These are phyloP conservation scores for Tenthredo scrophulariae DNA, from an alignment of 2,888 invertebrate species.

Conservation along the genomic window DNA sequence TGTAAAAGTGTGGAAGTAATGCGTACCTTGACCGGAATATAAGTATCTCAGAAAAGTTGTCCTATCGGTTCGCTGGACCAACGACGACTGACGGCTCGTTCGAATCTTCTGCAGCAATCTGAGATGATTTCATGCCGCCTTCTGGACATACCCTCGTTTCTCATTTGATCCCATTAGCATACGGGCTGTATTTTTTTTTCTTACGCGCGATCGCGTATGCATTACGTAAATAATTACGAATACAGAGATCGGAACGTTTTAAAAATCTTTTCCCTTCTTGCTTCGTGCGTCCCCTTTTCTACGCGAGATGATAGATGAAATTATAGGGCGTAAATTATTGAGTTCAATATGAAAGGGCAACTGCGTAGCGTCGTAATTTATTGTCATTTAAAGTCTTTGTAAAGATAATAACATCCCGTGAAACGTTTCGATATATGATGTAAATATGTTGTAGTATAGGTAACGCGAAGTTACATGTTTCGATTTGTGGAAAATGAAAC, in stretches of 20 bases:
- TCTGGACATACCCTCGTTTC: slow-evolving; percentile 39
- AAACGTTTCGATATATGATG: background rate
- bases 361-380: background rate
- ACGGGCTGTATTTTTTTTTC: background rate
- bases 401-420: background rate
- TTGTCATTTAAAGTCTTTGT: background rate
- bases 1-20: slow-evolving; percentile 11
- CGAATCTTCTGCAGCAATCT: slow-evolving; percentile 37
- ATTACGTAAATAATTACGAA: slow-evolving; percentile 29
- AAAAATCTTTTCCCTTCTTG: background rate
- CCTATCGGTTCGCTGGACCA: slow-evolving; percentile 49
- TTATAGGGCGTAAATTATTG: background rate
- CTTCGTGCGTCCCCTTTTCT: background rate
- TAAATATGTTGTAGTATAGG: background rate
- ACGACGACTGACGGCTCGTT: slow-evolving; percentile 50
- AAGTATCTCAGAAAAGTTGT: slow-evolving; percentile 39
- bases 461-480: background rate
- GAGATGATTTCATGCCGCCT: slow-evolving; percentile 50
- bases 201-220: background rate
- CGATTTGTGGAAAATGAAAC: background rate
- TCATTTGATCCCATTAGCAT: slow-evolving; percentile 36
- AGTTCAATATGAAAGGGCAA: background rate
- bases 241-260: background rate
- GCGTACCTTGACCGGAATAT: slow-evolving; percentile 35
- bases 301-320: background rate